Evolutionary conservation across 2,797 vertebrate species (phyloP), one percentile per base, ranked within the genome.

Genomic region (Semaprochilodus insignis): DNA sequence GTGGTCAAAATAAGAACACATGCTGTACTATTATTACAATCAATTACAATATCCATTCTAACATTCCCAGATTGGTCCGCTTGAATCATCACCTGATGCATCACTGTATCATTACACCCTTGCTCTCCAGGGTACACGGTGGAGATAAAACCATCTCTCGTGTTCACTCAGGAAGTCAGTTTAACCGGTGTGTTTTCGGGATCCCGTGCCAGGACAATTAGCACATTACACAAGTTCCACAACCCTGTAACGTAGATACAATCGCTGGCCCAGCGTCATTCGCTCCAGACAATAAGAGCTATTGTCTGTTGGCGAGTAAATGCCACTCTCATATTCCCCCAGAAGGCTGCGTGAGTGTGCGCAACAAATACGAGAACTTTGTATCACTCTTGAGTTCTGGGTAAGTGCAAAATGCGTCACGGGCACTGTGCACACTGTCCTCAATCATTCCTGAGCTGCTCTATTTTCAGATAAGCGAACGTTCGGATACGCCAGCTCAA

Each of bases 231-330:
- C 69, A 67, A 72, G 82, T 81, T 69, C 48, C 23, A 34, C 51
- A 54, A 80, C 74, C 19, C 34, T 80, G 54, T 77, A 84, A 81
- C 60, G 40, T 48, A 77, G 84, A 85, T 57, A 63, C 73, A 52
- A 81, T 84, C 71, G 67, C 80, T 81, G 74, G 79, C 83, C 69
- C 77, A 74, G 69, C 77, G 78, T 81, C 72, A 70, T 23, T 74
- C 83, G 44, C 81, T 79, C 31, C 23, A 81, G 73, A 87, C 83
- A 87, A 81, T 57, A 75, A 72, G 74, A 77, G 67, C 67, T 31
- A 77, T 87, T 89, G 84, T 87, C 31, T n/a, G 40, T 51, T 71
- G 27, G 71, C 74, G 67, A 85, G 60, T 74, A 83, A 80, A 74
- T 79, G 62, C 82, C 77, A 78, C 73, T 63, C 27, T 60, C 19